Percentiles rank a stretch among this genome's conserved stretches.
Conservation (phyloP, 1,140 invertebrate genomes). For the Ips nitidus region DNA sequence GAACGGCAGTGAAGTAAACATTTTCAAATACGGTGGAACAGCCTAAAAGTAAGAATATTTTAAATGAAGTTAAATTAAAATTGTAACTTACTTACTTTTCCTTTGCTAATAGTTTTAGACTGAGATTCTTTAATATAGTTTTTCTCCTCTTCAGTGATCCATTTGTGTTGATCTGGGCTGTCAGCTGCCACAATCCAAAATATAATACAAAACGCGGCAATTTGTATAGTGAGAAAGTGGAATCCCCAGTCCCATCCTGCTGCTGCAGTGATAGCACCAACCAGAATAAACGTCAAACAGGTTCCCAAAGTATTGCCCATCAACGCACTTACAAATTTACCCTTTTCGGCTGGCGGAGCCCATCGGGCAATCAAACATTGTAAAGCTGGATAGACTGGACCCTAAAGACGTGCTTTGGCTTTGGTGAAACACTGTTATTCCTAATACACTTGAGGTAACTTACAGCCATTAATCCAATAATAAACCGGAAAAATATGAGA, state of each 20-base stretch:
- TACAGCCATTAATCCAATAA: conserved; percentile 68
- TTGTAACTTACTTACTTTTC: conserved; percentile 38
- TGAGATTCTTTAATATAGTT: conserved; percentile 69
- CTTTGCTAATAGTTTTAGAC: conserved; percentile 57
- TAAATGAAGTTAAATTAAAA: background rate
- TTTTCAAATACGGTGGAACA: conserved; percentile 61
- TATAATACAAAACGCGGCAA: conserved; percentile 53
- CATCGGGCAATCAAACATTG: conserved; percentile 72
- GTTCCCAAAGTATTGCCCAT: conserved; percentile 78
- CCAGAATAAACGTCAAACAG: conserved; percentile 73
- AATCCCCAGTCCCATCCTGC: conserved; percentile 74
- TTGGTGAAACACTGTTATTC: background rate
- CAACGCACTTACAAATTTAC: conserved; percentile 72
- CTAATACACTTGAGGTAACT: conserved; percentile 35
- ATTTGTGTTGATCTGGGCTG: conserved; percentile 71
- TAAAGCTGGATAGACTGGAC: conserved; percentile 70
- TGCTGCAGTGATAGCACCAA: conserved; percentile 63
- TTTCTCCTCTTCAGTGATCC: conserved; percentile 75
- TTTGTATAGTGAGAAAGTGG: conserved; percentile 68
- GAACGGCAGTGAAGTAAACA: conserved; percentile 67
- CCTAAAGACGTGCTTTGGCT: conserved; percentile 52
- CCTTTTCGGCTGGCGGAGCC: conserved; percentile 75
- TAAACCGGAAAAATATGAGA: conserved; percentile 63
- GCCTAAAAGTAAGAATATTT: conserved; percentile 16
- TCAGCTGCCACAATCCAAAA: conserved; percentile 62